These are phyloP conservation scores for Lophotis ruficrista DNA, from an alignment of 2,113 vertebrate species.

Conservation along the genomic window DNA sequence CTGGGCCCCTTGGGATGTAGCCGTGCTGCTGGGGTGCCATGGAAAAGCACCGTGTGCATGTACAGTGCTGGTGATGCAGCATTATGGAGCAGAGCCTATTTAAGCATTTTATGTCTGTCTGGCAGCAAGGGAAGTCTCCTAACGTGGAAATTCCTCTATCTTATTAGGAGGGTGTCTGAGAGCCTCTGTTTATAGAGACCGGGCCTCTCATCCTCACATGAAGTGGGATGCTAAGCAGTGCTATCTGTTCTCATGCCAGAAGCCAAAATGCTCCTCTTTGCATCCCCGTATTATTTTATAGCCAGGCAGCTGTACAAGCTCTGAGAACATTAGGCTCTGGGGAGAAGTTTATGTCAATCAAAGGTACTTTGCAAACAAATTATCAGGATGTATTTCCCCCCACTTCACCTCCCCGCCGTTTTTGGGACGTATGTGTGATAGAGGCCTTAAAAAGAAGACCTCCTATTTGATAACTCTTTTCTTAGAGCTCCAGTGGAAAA, in stretches of 20 bases:
- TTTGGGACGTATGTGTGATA: neutral
- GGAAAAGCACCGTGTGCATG: neutral
- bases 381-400: neutral
- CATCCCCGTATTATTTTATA: neutral
- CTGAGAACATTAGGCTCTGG: constrained; percentile 22
- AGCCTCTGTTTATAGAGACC: neutral
- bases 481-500: neutral
- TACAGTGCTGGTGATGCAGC: neutral
- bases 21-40: neutral
- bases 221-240: neutral
- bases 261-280: neutral
- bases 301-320: neutral
- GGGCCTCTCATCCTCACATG: neutral
- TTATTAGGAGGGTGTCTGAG: neutral
- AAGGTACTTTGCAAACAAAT: neutral
- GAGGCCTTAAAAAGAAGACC: neutral
- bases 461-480: neutral
- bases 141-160: neutral
- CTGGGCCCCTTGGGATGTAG: neutral
- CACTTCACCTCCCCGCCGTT: neutral
- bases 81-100: neutral
- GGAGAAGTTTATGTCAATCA: neutral
- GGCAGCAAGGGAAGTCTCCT: neutral
- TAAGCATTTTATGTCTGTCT: neutral
- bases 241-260: neutral